Conservation (phyloP, 2,888 invertebrate species). For the Agrochola macilenta region DNA sequence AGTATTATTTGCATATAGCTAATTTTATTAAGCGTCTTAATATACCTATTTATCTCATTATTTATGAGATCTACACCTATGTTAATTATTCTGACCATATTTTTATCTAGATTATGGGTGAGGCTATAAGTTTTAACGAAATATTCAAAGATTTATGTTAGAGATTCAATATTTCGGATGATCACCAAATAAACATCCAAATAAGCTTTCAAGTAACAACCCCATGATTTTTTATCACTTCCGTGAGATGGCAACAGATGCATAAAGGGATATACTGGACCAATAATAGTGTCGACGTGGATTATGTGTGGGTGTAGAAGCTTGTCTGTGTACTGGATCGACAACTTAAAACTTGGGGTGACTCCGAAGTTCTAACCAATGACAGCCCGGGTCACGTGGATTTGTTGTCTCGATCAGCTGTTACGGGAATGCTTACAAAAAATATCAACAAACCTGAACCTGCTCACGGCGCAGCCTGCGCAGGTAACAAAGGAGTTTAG, state of each 20-base stretch:
- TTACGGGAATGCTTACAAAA: constrained; percentile 83
- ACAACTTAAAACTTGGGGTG: constrained; percentile 68
- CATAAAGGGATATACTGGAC: constrained; percentile 39
- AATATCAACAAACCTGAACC: constrained; percentile 80
- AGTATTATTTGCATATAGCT: background rate
- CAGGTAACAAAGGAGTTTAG: constrained; percentile 78
- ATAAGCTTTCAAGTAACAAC: constrained; percentile 24
- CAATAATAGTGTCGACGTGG: constrained; percentile 26
- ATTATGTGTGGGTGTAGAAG: constrained; percentile 32
- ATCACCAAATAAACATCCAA: constrained; percentile 8
- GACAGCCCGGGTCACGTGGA: constrained; percentile 72
- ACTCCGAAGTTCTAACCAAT: constrained; percentile 72
- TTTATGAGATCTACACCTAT: constrained; percentile 8
- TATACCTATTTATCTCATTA: constrained; percentile 2
- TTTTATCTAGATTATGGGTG: background rate
- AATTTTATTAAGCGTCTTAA: background rate
- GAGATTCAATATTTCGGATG: background rate
- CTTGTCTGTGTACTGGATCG: constrained; percentile 43
- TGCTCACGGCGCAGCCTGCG: constrained; percentile 75
- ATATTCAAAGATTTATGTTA: background rate
- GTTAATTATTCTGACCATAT: constrained; percentile 5
- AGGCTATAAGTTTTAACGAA: background rate
- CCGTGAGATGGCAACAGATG: constrained; percentile 54
- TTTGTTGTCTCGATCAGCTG: constrained; percentile 86
- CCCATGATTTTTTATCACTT: constrained; percentile 52